Conservation (phyloP, 2,888 invertebrate genomes). For the Cantharis flavilabris region DNA sequence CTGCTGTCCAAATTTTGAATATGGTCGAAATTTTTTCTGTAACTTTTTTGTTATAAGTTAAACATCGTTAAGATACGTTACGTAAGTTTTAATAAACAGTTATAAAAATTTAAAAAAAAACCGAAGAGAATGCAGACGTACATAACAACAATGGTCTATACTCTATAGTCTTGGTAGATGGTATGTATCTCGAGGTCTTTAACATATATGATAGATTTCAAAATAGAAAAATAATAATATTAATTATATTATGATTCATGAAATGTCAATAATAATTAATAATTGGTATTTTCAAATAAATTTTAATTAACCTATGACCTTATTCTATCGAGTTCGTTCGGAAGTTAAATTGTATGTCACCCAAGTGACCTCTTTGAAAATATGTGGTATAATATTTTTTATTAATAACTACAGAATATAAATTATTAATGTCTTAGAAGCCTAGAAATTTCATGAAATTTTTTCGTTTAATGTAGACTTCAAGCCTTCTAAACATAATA, state of each 20-base stretch:
- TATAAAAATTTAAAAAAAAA: conserved; percentile 38
- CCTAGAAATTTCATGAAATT: not conserved
- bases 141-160: conserved; percentile 3
- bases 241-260: not conserved
- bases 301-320: not conserved
- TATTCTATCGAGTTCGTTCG: not conserved
- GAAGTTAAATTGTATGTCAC: not conserved
- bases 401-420: not conserved
- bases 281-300: not conserved
- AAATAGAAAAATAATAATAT: not conserved
- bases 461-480: not conserved
- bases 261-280: not conserved
- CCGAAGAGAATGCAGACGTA: conserved; percentile 21
- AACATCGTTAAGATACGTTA: too few species aligned
- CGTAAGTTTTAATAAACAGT: conserved; percentile 35
- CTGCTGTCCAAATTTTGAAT: too few species aligned
- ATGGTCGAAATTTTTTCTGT: too few species aligned
- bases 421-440: not conserved
- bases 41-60: not conserved
- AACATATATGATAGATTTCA: conserved; percentile 8
- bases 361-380: not conserved
- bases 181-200: conserved; percentile 15
- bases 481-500: not conserved
- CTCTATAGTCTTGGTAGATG: not conserved
- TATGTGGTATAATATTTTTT: not conserved